These are phyloP conservation scores for Canis aureus DNA, from an alignment of 2,113 vertebrate species.

Conservation along the genomic window DNA sequence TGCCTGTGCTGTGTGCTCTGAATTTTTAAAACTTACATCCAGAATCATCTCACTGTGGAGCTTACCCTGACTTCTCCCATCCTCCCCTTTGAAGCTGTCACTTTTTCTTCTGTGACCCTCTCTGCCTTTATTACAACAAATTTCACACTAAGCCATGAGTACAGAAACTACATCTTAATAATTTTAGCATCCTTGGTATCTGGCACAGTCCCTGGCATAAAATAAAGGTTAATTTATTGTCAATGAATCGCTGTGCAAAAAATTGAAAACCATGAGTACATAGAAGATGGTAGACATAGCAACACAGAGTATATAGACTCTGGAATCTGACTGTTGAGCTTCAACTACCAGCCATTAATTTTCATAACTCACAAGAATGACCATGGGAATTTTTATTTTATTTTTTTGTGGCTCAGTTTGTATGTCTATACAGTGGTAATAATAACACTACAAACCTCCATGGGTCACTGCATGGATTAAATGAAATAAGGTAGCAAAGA, in stretches of 20 bases:
- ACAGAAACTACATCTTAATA: not conserved
- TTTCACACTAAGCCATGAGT: not conserved
- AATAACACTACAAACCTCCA: not conserved
- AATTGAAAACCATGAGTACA: not conserved
- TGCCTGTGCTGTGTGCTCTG: not conserved
- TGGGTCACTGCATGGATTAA: not conserved
- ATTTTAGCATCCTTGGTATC: not conserved
- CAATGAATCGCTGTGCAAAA: not conserved
- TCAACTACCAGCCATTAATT: not conserved
- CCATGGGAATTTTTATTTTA: not conserved
- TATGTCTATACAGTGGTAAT: not conserved
- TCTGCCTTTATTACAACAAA: not conserved
- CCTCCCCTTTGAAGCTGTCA: not conserved
- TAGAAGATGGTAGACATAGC: not conserved
- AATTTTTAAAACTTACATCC: not conserved
- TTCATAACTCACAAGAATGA: not conserved
- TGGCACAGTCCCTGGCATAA: not conserved
- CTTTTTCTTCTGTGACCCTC: not conserved
- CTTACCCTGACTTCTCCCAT: not conserved
- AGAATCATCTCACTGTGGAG: not conserved
- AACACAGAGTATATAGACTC: not conserved
- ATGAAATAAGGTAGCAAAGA: not conserved
- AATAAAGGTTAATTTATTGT: not conserved
- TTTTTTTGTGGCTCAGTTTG: not conserved
- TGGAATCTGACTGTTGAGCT: not conserved